These are phyloP conservation scores for Psix sp. DNA, from an alignment of 1,140 invertebrate genomes.

Conservation along the genomic window DNA sequence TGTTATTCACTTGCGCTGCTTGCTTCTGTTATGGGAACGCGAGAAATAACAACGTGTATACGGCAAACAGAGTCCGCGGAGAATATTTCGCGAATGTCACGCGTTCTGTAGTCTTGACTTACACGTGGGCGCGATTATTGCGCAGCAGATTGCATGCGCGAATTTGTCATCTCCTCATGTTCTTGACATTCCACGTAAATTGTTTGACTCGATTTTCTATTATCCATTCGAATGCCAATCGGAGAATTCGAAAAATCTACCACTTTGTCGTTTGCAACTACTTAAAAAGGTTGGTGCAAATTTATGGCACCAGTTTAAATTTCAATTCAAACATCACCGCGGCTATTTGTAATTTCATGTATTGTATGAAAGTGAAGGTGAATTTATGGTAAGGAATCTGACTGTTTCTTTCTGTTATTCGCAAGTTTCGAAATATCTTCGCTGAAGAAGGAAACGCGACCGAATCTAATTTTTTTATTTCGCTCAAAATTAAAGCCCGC, in stretches of 20 bases:
- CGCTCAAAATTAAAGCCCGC: conserved; percentile 50
- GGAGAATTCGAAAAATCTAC: too few relatives aligned
- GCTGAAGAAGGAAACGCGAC: too few relatives aligned
- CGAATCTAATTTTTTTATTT: too few relatives aligned
- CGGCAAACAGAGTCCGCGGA: conserved; percentile 24
- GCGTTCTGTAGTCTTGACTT: conserved; percentile 24
- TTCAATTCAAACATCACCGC: too few relatives aligned
- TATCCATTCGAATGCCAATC: neutral
- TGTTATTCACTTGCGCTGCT: conserved; percentile 44
- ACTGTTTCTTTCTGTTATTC: too few relatives aligned
- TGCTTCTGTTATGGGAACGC: conserved; percentile 59
- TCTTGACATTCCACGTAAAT: conserved; percentile 25
- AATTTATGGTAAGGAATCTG: too few relatives aligned
- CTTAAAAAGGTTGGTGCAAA: too few relatives aligned
- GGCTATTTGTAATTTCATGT: too few relatives aligned
- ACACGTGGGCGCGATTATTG: conserved; percentile 27
- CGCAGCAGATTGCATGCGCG: conserved; percentile 9
- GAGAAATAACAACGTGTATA: conserved; percentile 36
- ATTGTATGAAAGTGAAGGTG: too few relatives aligned
- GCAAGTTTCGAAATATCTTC: neutral
- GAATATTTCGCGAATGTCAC: conserved; percentile 49
- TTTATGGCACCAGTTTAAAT: too few relatives aligned
- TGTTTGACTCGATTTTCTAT: conserved; percentile 8
- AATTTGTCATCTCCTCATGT: conserved; percentile 44
- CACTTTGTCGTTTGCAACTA: too few relatives aligned